These are phyloP conservation scores for Myotis yumanensis DNA, from an alignment of 2,113 vertebrate species.

Conservation along the genomic window DNA sequence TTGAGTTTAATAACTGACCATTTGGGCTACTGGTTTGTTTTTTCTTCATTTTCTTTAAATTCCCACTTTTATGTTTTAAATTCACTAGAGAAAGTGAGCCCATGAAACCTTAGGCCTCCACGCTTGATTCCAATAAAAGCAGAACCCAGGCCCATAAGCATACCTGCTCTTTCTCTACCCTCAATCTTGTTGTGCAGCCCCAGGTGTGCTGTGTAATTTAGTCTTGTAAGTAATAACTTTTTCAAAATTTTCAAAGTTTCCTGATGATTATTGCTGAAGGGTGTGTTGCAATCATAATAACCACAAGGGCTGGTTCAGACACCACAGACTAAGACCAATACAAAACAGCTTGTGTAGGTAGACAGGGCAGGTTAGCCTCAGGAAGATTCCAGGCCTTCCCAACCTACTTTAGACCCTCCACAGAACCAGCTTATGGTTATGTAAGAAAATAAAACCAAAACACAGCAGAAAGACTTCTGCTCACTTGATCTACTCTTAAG, in stretches of 20 bases:
- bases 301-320: not conserved
- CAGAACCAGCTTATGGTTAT: not conserved
- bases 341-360: constrained; percentile 79
- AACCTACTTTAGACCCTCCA: not conserved
- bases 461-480: not conserved
- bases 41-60: not conserved
- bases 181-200: not conserved
- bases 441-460: not conserved
- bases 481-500: not conserved
- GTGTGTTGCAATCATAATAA: not conserved
- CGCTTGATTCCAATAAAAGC: not conserved
- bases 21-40: not conserved
- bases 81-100: not conserved
- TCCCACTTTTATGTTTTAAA: not conserved
- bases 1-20: not conserved
- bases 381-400: not conserved
- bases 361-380: accelerated
- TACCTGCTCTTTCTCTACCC: not conserved
- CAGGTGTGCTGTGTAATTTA: not conserved
- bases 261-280: not conserved
- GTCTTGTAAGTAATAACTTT: not conserved
- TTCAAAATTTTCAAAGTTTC: not conserved
- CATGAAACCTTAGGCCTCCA: not conserved
- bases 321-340: not conserved
- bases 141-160: not conserved